Evolutionary conservation across 2,113 vertebrate genomes (phyloP), one percentile per base, ranked within the genome.

Genomic region (Amazona guildingii): DNA sequence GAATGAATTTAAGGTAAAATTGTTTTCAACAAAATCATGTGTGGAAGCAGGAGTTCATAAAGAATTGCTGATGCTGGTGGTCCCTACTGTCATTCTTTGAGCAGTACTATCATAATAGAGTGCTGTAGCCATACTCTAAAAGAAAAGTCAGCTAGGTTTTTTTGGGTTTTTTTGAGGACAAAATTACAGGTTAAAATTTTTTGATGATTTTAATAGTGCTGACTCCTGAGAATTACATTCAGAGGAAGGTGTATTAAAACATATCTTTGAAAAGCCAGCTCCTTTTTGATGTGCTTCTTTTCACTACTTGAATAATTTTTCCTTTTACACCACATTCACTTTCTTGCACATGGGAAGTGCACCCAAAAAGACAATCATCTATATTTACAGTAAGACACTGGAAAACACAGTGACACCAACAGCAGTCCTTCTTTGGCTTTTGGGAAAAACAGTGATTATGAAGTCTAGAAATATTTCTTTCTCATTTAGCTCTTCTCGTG

Each of bases 391-490:
- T 14, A 61, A 78, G 48, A n/a, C 28, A 54, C 18, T 48, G 44
- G 55, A 72, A 93, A 86, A 81, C 4, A 78, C 4, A 78, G 43
- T 75, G 73, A 79, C 0, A 6, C 7, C 16, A 57, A 24, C 1
- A 31, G 20, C 33, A 59, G 10, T 21, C 43, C 57, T 75, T 70
- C 44, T 49, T 64, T 12, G 8, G 6, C 11, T 92, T 84, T 91
- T 61, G 39, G 31, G 74, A 35, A 31, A 79, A 90, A 76, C 15
- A 41, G 18, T 61, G 21, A 62, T 67, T 80, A 74, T 49, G 44
- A 76, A 92, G 72, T 72, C 82, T 27, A 84, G 52, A 84, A 94
- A 88, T 62, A 73, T 13, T 86, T 73, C 12, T 87, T 93, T 89
- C 78, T 25, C 13, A 75, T 57, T 92, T 78, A 80, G 15, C 17